Evolutionary conservation across 2,888 invertebrate genomes (phyloP).

Genomic region (Formica aserva): DNA sequence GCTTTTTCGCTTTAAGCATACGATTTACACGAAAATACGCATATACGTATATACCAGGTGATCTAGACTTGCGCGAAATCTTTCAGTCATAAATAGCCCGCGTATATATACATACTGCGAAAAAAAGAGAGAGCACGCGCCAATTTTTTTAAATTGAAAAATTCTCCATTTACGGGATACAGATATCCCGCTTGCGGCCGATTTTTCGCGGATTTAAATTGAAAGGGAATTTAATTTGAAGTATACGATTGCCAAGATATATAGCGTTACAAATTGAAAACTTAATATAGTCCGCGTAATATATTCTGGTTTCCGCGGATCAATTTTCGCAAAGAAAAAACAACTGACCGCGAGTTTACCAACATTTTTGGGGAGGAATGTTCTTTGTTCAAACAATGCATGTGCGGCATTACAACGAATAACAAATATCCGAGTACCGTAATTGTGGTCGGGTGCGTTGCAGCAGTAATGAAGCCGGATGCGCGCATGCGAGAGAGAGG

Average conservation of each 20-base stretch:
- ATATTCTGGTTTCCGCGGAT: neutral
- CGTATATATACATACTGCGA: neutral
- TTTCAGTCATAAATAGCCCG: constrained; percentile 8
- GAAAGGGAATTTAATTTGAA: constrained; percentile 43
- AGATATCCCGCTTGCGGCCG: constrained; percentile 2
- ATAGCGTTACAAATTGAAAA: constrained; percentile 38
- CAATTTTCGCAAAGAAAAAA: constrained; percentile 31
- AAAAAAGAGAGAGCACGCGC: neutral
- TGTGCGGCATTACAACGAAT: constrained; percentile 10
- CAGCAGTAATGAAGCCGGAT: constrained; percentile 20
- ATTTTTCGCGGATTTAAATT: constrained; percentile 34
- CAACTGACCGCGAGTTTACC: neutral
- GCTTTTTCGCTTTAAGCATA: neutral
- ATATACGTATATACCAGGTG: neutral
- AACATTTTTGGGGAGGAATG: neutral
- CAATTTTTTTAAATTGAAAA: constrained; percentile 35
- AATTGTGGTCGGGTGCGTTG: constrained; percentile 17
- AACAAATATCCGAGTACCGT: constrained; percentile 11
- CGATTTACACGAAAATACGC: neutral
- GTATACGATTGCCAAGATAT: constrained; percentile 22
- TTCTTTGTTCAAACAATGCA: constrained; percentile 6
- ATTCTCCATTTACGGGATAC: constrained; percentile 10
- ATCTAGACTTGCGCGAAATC: neutral
- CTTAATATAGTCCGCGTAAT: neutral
- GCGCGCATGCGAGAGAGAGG: neutral